Evolutionary conservation across 2,888 invertebrate genomes (phyloP), one percentile per base, ranked within the genome.

Genomic region (Drosophila affinis): DNA sequence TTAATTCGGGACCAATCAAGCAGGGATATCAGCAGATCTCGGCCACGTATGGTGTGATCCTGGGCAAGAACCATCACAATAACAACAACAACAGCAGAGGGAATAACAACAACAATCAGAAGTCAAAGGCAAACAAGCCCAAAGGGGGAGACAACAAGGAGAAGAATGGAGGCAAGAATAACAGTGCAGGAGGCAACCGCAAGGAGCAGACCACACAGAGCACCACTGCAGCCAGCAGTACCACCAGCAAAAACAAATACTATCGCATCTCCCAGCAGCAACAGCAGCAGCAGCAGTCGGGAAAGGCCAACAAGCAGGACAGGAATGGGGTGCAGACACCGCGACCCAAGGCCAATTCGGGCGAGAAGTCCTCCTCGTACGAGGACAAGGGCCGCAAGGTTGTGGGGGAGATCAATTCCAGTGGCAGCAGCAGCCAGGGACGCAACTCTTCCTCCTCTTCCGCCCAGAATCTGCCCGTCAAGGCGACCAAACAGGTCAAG

Each of bases 401-500:
- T 44, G 75, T 81, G 9, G 91, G 90, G 14, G 90, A 90, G 54
- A 85, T 91, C 58, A 53, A 46, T 53, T 39, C 32, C 58, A 53
- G 64, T 0, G 46, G 55, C 21, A 64, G 18, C 3, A 32, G 10
- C 3, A 3, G 32, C 3, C 32, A 9, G 49, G 86, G 81, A 21
- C 52, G 32, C 53, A 76, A 67, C 54, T 68, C 29, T 29, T 7
- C 60, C 46, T 65, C 81, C 0, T 32, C 51, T 10, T 2, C 39
- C 14, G 2, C 39, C 7, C 39, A 39, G n/a, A n/a, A 39, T 7
- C 39, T 39, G 39, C 39, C 39, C 7, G 84, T 90, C 2, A 92
- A 92, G 74, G 92, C 92, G 6, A 88, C 91, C 17, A 92, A 92
- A 67, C 92, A 92, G 82, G 89, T 92, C 6, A 92, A 92, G 75